A percentile compares a stretch with the other conserved stretches of the same genome.
phyloP scores from a whole-genome alignment of 2,113 vertebrate genomes.

The Himantopus leucocephalus region DNA sequence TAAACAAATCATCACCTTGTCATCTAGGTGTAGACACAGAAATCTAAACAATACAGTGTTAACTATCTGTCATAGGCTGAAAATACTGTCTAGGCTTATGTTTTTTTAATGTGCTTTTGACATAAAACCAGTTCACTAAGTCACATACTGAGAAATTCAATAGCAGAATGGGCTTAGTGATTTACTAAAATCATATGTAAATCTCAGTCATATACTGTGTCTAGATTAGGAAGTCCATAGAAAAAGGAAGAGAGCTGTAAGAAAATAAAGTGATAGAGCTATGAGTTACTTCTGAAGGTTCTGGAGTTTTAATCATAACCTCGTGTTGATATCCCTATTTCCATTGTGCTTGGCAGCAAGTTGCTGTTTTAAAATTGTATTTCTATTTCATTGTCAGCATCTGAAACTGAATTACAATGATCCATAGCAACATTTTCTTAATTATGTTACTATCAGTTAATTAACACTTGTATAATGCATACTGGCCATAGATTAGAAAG shows the following conservation, averaged over 20 bases:
- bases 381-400: background rate
- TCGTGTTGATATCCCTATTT: background rate
- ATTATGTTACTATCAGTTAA: background rate
- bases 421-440: background rate
- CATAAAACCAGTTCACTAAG: background rate
- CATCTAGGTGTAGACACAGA: background rate
- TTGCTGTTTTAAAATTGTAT: background rate
- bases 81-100: conserved; percentile 17
- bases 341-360: background rate
- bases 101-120: conserved; percentile 44
- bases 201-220: background rate
- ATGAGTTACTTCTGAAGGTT: background rate
- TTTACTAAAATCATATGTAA: conserved; percentile 47
- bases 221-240: background rate
- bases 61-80: background rate
- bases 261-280: background rate
- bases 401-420: background rate
- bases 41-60: background rate
- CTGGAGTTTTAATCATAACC: background rate
- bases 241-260: background rate
- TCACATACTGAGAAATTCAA: conserved; percentile 13
- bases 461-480: background rate
- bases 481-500: background rate
- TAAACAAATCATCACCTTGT: conserved; percentile 33
- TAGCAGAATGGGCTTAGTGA: conserved; percentile 28